These are phyloP conservation scores for Gallinago nigripennis DNA, from an alignment of 2,797 vertebrate species.

Conservation along the genomic window DNA sequence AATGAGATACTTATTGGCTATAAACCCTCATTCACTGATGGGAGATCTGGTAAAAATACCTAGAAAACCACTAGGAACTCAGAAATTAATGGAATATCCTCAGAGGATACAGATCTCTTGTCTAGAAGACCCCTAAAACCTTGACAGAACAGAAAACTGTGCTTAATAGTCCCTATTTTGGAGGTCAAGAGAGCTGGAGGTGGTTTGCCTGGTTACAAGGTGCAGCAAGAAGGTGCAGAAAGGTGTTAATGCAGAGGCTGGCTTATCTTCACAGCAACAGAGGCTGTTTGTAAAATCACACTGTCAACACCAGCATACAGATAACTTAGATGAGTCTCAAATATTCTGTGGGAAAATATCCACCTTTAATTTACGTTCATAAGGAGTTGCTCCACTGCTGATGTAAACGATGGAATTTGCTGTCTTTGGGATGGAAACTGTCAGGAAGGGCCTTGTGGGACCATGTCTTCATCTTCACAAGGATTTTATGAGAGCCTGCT, in stretches of 20 bases:
- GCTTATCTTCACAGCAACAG: not conserved
- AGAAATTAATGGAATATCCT: not conserved
- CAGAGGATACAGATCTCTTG: not conserved
- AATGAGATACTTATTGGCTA: not conserved
- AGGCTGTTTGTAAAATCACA: not conserved
- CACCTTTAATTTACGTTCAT: not conserved
- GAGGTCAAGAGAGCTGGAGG: not conserved
- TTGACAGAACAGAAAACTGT: not conserved
- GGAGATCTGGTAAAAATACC: not conserved
- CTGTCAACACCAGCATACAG: not conserved
- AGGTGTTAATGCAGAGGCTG: not conserved
- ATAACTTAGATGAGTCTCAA: not conserved
- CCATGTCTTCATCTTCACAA: not conserved
- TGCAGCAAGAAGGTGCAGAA: not conserved
- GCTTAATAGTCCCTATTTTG: not conserved
- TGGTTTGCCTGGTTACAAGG: not conserved
- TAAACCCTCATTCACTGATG: not conserved
- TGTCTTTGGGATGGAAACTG: not conserved
- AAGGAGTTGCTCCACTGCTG: not conserved
- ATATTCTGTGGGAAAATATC: fast-evolving
- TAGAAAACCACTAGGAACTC: not conserved
- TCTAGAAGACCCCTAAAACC: not conserved
- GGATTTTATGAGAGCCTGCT: not conserved
- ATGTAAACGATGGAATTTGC: not conserved
- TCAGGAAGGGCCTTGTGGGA: not conserved